Evolutionary conservation across 2,113 vertebrate species (phyloP), one percentile per base, ranked within the genome.

Genomic region (Antennarius striatus): DNA sequence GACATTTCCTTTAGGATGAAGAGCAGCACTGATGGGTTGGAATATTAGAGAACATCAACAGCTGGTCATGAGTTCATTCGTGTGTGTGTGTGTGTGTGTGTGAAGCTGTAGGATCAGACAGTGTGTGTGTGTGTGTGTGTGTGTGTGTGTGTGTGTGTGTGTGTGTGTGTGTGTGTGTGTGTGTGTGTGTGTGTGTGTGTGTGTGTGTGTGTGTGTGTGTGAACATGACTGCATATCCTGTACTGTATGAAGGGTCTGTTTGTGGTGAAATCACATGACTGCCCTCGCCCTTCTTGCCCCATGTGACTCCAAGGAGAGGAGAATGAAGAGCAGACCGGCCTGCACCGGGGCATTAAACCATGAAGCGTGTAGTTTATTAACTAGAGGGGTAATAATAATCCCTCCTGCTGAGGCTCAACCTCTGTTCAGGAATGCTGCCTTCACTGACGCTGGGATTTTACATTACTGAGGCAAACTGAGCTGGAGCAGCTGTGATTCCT

Each of bases 191-290:
- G 22, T 22, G 22, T 22, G 22, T 22, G 22, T 22, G 22, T 22
- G 22, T 22, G 22, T 22, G 22, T 22, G 22, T 22, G 22, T 22
- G 22, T 22, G 22, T 22, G 22, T 22, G 22, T 22, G 22, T 22
- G n/a, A 28, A 51, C 36, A 52, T 13, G 22, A 47, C 17, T 46
- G 43, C 10, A 12, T 68, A n/a, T 56, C 32, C 14, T 52, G 42
- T 68, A 47, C 63, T 43, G 46, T 7, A 0, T 68, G 58, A 39
- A 9, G 50, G 52, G 45, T 36, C 43, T 78, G 30, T 78, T 9
- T 77, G 48, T 52, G 13, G 48, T 56, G 8, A 57, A 67, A 61
- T 83, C 88, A 85, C 72, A 84, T 90, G 89, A 89, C 86, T 63
- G 53, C 62, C 75, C 45, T 75, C 71, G 79, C 54, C 62, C 90